Percentiles rank a stretch among this genome's conserved stretches.
These are phyloP conservation scores for Cheiracanthium punctorium DNA, from an alignment of 2,888 invertebrate species.

Conservation along the genomic window DNA sequence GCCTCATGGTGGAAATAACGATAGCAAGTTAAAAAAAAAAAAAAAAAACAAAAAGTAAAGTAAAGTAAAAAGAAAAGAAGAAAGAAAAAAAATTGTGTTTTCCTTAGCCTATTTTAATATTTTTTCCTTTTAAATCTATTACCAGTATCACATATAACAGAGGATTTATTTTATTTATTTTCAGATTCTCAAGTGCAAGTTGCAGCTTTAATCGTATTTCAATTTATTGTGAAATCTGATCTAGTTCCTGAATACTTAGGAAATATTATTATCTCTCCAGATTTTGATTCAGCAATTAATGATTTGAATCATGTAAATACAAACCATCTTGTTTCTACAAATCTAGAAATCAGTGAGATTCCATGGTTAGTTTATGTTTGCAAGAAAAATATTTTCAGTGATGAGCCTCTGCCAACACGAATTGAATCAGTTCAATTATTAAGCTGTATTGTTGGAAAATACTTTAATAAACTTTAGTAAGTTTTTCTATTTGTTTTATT, in stretches of 20 bases:
- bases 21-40: too few relatives aligned
- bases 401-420: slow-evolving; percentile 81
- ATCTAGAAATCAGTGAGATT: background rate
- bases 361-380: slow-evolving; percentile 76
- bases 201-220: slow-evolving; percentile 76
- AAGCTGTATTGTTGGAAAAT: slow-evolving; percentile 75
- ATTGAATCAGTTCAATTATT: slow-evolving; percentile 85
- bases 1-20: too few relatives aligned
- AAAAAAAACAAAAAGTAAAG: too few relatives aligned
- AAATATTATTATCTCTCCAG: slow-evolving; percentile 72
- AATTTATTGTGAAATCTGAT: slow-evolving; percentile 76
- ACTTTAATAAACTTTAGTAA: slow-evolving; percentile 77
- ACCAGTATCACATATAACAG: too few relatives aligned
- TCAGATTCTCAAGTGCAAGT: slow-evolving; percentile 77
- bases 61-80: too few relatives aligned
- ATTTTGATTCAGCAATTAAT: slow-evolving; percentile 26
- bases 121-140: too few relatives aligned
- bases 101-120: too few relatives aligned
- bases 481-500: background rate
- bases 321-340: background rate
- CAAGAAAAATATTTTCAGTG: slow-evolving; percentile 74
- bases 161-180: slow-evolving; percentile 50
- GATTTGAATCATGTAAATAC: background rate
- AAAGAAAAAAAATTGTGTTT: too few relatives aligned
- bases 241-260: slow-evolving; percentile 75